phyloP scores from a whole-genome alignment of 2,797 vertebrate genomes.

The Linurgus olivaceus region DNA sequence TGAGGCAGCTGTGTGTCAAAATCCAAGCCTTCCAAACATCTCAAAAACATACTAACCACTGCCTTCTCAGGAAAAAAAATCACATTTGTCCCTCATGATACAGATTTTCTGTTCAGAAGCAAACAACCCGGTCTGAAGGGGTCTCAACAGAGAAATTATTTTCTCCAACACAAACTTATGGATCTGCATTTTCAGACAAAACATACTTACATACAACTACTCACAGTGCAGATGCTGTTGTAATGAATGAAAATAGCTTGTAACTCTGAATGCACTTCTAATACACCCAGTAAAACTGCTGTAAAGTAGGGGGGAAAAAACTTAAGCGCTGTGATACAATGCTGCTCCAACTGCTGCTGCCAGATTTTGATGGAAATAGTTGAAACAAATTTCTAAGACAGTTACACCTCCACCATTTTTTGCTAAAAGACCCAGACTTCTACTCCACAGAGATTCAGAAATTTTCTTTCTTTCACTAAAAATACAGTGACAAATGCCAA shows the following conservation, averaged over 20 bases:
- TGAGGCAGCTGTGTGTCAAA: background rate
- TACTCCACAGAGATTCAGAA: background rate
- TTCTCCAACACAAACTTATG: background rate
- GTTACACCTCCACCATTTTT: background rate
- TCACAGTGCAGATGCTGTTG: background rate
- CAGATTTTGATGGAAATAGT: background rate
- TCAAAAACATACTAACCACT: background rate
- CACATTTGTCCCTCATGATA: background rate
- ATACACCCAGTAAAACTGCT: background rate
- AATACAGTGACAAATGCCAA: background rate
- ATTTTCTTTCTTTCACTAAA: background rate
- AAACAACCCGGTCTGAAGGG: background rate
- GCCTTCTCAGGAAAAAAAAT: slow-evolving; percentile 7
- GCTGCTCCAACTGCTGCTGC: background rate
- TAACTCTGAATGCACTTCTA: background rate
- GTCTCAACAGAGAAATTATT: background rate
- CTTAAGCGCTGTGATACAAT: background rate
- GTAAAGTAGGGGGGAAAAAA: background rate
- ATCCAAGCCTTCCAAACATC: background rate
- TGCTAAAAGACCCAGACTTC: background rate
- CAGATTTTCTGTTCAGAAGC: background rate
- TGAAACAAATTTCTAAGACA: background rate
- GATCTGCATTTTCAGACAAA: background rate
- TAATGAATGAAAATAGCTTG: background rate
- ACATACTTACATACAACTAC: background rate